Evolutionary conservation across 2,113 vertebrate species (phyloP), one percentile per base, ranked within the genome.

Genomic region (Chaenogobius annularis): DNA sequence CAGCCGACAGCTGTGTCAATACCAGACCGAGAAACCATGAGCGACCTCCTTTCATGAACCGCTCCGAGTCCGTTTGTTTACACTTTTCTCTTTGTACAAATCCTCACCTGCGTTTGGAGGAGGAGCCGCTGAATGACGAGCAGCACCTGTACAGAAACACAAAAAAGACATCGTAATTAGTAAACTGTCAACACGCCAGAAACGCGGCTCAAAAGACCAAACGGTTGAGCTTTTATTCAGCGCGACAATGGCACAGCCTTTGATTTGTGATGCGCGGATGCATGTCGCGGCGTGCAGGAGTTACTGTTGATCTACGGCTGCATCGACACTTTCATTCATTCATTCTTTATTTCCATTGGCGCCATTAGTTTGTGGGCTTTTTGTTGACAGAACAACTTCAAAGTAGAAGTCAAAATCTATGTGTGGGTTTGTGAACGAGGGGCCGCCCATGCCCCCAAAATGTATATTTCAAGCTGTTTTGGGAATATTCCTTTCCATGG

Each of bases 1-100:
- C 86, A 88, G 89, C 86, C 75, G 68, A 88, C 91, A 93, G 91
- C 92, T 93, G 91, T 91, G 90, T 92, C 91, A 93, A 93, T 90
- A 93, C 79, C 81, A 83, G 73, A 90, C 77, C 10, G 74, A 88
- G 80, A 82, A 88, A 88, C 66, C 52, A 54, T 79, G 72, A 79
- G 72, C 75, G 78, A 66, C 8, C 43, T 37, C 59, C 89, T 91
- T 92, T 90, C 79, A 88, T 90, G 85, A 83, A 52, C 79, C 74
- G 82, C 83, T 79, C 78, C 74, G 82, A 85, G 77, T 77, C 78
- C 54, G 7, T 77, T 66, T 86, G 79, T 87, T 90, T 89, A 78
- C 81, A 82, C 79, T 89, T 81, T 76, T 55, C 68, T 71, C 81
- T 83, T 78, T 88, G 75, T 88, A 35, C 68, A 69, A 76, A 78